These are phyloP conservation scores for Mesaphorura yosii DNA, from an alignment of 1,140 invertebrate species.

Conservation along the genomic window DNA sequence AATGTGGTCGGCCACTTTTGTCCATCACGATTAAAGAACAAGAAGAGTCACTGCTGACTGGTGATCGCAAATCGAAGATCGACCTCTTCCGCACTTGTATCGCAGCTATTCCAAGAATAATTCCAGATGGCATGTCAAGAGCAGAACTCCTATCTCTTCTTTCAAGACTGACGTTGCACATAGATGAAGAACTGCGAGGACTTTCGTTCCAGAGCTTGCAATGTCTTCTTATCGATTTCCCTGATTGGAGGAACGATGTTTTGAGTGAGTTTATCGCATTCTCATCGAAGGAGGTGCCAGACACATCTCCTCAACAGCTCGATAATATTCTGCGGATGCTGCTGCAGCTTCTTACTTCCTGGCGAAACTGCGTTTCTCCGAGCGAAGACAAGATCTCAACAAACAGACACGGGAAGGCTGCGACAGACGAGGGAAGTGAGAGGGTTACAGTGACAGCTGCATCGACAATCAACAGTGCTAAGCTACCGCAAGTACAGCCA, in stretches of 20 bases:
- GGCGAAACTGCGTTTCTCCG: conserved; percentile 64
- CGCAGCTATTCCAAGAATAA: conserved; percentile 90
- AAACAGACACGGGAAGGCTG: conserved; percentile 32
- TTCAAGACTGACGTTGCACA: conserved; percentile 77
- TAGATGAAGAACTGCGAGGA: conserved; percentile 78
- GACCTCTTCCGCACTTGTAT: conserved; percentile 97
- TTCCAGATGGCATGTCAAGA: conserved; percentile 92
- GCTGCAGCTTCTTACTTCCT: conserved; percentile 79
- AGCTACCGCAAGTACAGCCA: not conserved
- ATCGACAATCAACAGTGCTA: not conserved
- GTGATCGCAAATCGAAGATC: conserved; percentile 94
- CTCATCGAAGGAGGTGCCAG: conserved; percentile 78
- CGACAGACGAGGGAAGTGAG: not conserved
- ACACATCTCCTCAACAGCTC: conserved; percentile 70
- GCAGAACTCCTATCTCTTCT: conserved; percentile 88
- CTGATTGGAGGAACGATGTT: conserved; percentile 94
- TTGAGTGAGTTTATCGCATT: conserved; percentile 88
- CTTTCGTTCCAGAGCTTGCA: conserved; percentile 93
- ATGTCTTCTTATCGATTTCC: conserved; percentile 88
- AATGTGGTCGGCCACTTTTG: conserved; percentile 89
- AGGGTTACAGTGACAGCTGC: conserved; percentile 3
- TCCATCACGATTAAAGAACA: conserved; percentile 75
- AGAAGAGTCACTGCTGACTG: conserved; percentile 81
- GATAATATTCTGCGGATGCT: conserved; percentile 91
- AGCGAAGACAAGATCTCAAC: not conserved